Evolutionary conservation across 2,797 vertebrate species (phyloP).

Genomic region (Acanthis flammea): DNA sequence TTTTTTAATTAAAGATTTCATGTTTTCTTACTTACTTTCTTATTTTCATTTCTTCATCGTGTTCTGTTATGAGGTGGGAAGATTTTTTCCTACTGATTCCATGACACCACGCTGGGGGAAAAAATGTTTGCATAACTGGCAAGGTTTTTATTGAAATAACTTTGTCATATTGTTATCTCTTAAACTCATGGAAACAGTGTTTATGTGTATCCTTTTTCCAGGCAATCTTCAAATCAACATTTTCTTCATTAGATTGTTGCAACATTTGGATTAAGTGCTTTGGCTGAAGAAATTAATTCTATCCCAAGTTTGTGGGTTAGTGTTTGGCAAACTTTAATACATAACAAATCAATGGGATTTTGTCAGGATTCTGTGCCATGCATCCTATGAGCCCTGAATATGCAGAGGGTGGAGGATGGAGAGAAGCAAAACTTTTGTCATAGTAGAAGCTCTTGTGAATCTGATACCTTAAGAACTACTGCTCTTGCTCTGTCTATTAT

Average conservation of each 20-base stretch:
- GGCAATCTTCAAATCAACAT: background rate
- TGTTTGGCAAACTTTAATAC: background rate
- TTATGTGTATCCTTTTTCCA: background rate
- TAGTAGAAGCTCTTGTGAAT: background rate
- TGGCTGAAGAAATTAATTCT: background rate
- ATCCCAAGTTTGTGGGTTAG: background rate
- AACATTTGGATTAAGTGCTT: background rate
- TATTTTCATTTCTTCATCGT: background rate
- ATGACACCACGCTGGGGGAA: background rate
- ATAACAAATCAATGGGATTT: conserved; percentile 3
- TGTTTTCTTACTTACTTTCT: background rate
- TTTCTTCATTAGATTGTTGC: background rate
- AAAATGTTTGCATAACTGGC: background rate
- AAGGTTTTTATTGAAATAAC: background rate
- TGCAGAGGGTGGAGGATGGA: background rate
- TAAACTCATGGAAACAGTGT: background rate
- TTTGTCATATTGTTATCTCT: background rate
- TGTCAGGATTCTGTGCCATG: background rate
- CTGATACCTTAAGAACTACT: background rate
- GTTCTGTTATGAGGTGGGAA: background rate
- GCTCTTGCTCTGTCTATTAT: background rate
- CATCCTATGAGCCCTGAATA: background rate
- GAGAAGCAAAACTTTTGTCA: background rate
- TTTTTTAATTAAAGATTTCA: conserved; percentile 11
- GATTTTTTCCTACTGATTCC: background rate